phyloP scores from a whole-genome alignment of 2,888 invertebrate genomes.

The Oscheius sp. region DNA sequence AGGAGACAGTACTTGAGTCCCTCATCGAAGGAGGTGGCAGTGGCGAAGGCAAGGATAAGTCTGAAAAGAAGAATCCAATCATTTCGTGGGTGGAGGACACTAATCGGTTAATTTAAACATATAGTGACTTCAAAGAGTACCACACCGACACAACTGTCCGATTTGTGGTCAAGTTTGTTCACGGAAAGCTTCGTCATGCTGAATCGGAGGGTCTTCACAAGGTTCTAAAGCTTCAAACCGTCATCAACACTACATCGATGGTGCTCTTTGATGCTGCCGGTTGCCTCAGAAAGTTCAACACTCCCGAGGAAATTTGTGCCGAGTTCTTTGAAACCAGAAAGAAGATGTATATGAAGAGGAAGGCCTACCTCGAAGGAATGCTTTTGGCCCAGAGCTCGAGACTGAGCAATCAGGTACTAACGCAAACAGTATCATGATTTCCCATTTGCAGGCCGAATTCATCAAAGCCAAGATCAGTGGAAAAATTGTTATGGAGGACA shows the following conservation, averaged over 20 bases:
- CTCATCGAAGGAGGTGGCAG: conserved; percentile 78
- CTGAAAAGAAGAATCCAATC: conserved; percentile 44
- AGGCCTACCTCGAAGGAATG: conserved; percentile 89
- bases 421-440: background rate
- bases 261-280: conserved; percentile 81
- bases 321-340: conserved; percentile 86
- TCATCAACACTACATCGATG: conserved; percentile 86
- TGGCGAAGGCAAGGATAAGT: background rate
- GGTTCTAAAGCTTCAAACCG: conserved; percentile 88
- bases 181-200: conserved; percentile 76
- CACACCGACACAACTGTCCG: conserved; percentile 94
- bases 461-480: conserved; percentile 95
- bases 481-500: conserved; percentile 85
- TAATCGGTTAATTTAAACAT: background rate
- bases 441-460: conserved; percentile 78
- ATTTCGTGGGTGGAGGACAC: conserved; percentile 15
- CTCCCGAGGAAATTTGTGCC: conserved; percentile 83
- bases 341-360: conserved; percentile 86
- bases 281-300: conserved; percentile 82
- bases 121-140: conserved; percentile 85
- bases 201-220: conserved; percentile 92
- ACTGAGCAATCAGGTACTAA: conserved; percentile 83
- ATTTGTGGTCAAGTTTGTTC: conserved; percentile 84
- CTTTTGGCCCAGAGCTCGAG: conserved; percentile 89
- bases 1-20: conserved; percentile 90